Base-by-base conservation (phyloP, 2,888 invertebrate genomes). In the Linhomoeus sp. region DNA sequence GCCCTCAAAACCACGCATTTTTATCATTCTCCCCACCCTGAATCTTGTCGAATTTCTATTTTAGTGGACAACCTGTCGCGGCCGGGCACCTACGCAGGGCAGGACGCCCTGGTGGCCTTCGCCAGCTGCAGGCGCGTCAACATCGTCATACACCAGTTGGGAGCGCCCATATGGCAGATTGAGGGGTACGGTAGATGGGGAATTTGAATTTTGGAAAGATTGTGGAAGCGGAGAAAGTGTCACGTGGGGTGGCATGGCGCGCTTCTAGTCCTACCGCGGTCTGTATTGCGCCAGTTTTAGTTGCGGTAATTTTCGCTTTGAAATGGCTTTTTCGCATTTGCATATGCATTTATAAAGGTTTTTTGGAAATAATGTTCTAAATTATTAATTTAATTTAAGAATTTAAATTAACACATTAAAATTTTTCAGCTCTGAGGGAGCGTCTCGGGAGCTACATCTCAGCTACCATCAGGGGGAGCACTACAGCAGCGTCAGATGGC, bases 81-180 rank as follows among this genome's bases (percentile, higher is more conserved):
- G 48, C 58, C 65, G n/a, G 71, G 71, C 1, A 70, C 70, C 1
- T 71, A 70, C 56, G 72, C 68, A 22, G 72, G 71, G n/a, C 72
- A 72, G 55, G 70, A 71, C 56, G 69, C 68, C 24, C 67, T 72
- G 45, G 72, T 72, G 40, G 70, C 71, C 3, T 71, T 72, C 57
- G 67, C 71, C 19, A 58, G 69, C 19, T 58, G 67, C 2, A 66
- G 68, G 50, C 56, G 62, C 49, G 66, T 69, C 3, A 67, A 63
- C 48, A 64, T 72, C 22, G 66, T 71, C 12, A 70, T 72, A 43
- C 71, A 72, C 55, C 70, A 70, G 51, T 58, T 68, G 24, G 62
- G 63, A 50, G 58, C 66, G 14, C 66, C 68, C 29, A 58, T 64
- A 43, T 61, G 67, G 55, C 52, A 55, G 47, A 37, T 44, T 25